Evolutionary conservation across 2,797 vertebrate species (phyloP).

Genomic region (Liparis tanakae): DNA sequence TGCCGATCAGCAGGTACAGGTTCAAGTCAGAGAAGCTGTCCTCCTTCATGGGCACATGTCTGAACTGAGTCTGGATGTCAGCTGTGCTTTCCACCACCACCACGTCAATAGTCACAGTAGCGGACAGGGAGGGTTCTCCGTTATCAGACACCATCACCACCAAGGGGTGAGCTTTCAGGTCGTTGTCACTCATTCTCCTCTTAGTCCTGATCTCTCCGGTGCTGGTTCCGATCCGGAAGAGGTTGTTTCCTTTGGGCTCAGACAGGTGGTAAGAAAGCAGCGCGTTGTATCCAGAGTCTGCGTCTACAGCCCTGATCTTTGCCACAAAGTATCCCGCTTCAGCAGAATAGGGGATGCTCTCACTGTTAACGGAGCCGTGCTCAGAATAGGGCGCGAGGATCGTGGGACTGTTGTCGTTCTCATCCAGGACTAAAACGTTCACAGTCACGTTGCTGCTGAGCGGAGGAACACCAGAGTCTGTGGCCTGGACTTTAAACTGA

Average conservation of each 20-base stretch:
- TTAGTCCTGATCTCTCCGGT: neutral
- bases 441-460: constrained; percentile 9
- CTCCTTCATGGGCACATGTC: constrained; percentile 58
- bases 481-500: neutral
- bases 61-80: constrained; percentile 61
- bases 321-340: constrained; percentile 3
- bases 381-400: constrained; percentile 36
- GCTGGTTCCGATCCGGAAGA: constrained; percentile 1
- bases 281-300: neutral
- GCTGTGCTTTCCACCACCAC: constrained; percentile 64
- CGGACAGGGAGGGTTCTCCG: neutral
- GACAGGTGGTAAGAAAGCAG: neutral
- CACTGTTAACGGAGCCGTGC: neutral
- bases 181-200: constrained; percentile 2
- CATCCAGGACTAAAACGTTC: neutral
- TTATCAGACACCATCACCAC: neutral
- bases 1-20: constrained; percentile 67
- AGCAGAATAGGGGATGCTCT: constrained; percentile 19
- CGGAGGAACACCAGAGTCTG: constrained; percentile 5
- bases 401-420: neutral
- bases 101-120: constrained; percentile 5
- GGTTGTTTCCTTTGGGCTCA: constrained; percentile 2
- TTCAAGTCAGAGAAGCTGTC: constrained; percentile 67
- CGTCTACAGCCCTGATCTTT: constrained; percentile 3
- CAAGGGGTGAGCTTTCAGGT: constrained; percentile 1